Base-by-base conservation (phyloP, 2,113 vertebrate species). In the Hyperoodon ampullatus region DNA sequence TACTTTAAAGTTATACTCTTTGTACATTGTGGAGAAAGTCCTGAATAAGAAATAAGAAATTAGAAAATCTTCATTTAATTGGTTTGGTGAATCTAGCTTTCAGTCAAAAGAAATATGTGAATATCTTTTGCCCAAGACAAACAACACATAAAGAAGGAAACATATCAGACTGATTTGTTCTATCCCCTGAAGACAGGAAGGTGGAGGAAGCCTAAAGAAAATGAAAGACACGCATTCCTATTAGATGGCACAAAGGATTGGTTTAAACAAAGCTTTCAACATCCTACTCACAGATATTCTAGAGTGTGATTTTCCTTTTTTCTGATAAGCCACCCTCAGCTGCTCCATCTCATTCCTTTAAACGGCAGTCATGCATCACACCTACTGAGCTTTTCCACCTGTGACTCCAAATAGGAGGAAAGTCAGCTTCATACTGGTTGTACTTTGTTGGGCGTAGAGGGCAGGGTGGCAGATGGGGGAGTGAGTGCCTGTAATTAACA, bases 401-500 rank as follows among this genome's bases (percentile, higher is more conserved):
- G 80, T 18, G 26, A 14, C 24, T 71, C 90, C 80, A 85, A 50
- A 88, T 55, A 24, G 7, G 42, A 7, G 2, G 50, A 16, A 42
- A 78, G 44, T 50, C 14, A 82, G 13, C 71, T 77, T 86, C 55
- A 24, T 42, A 23, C 39, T 42, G 77, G 1, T 84, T 82, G 74
- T 44, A 44, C 94, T 92, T 83, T 96, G 80, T 61, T 68, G 94
- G 85, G 24, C 12, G n/a, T 1, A 7, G 23, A 75, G 23, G n/a
- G 33, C 60, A 13, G 30, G 53, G 50, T 88, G 44, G 68, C 18
- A 5, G 81, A 15, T 63, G 44, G 4, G 53, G 13, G 16, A 42
- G 74, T 50, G 80, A 93, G 44, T 4, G n/a, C 44, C 80, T 72
- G 89, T 97, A 98, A 98, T 98, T 97, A 97, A 96, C 83, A 58